Percentiles rank a stretch among this genome's conserved stretches.
phyloP scores from a whole-genome alignment of 2,113 vertebrate species.

The Salvelinus alpinus region DNA sequence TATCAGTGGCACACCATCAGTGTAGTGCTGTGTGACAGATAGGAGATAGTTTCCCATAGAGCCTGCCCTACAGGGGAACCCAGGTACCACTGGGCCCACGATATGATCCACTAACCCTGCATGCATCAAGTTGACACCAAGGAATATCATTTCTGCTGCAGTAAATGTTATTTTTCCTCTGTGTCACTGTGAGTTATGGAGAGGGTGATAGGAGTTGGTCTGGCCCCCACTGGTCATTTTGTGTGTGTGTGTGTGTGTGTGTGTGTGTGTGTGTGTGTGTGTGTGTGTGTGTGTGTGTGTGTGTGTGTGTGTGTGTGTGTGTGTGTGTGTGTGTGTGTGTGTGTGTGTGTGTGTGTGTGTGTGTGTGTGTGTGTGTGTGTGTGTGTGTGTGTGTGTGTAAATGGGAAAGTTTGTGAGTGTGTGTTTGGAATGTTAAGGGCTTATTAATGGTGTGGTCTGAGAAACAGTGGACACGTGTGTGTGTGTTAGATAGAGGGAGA shows the following conservation, averaged over 20 bases:
- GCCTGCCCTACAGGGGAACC: slow-evolving; percentile 18
- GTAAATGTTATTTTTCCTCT: slow-evolving; percentile 25
- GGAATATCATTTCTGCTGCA: slow-evolving; percentile 29
- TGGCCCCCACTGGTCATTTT: slow-evolving; percentile 10
- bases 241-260: slow-evolving; percentile 3
- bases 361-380: slow-evolving; percentile 6
- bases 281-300: no score
- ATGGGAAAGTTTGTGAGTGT: background rate
- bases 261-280: no score
- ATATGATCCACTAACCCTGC: slow-evolving; percentile 27
- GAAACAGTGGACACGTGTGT: slow-evolving; percentile 8
- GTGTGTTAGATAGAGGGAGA: background rate
- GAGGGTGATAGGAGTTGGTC: slow-evolving; percentile 32
- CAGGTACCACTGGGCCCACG: slow-evolving; percentile 19
- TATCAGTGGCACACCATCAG: slow-evolving; percentile 19
- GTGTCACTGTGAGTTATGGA: slow-evolving; percentile 45
- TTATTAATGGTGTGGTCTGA: slow-evolving; percentile 26
- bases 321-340: no score
- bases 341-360: no score
- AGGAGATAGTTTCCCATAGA: slow-evolving; percentile 29
- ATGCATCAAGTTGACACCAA: slow-evolving; percentile 23
- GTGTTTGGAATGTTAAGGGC: slow-evolving; percentile 6
- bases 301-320: no score
- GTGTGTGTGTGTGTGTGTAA: no score
- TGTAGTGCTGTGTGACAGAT: slow-evolving; percentile 10